Evolutionary conservation across 2,113 vertebrate genomes (phyloP).

Genomic region (Stegastes partitus): DNA sequence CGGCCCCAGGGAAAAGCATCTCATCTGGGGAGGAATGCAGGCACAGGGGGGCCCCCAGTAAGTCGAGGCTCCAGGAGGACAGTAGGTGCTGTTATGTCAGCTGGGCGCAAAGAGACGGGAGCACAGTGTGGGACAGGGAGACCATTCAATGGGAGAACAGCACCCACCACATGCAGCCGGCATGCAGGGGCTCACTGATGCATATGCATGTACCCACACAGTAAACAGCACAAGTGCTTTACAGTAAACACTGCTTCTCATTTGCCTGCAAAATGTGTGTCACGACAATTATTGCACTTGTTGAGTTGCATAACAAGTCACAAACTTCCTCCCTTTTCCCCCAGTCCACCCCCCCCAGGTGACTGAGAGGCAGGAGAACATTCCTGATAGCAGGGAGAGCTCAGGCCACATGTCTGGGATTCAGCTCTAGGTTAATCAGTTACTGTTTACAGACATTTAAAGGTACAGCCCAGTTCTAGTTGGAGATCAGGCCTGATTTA

Average conservation of each 20-base stretch:
- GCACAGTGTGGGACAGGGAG: conserved; percentile 44
- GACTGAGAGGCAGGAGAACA: conserved; percentile 25
- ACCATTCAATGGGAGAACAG: conserved; percentile 39
- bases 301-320: conserved; percentile 37
- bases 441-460: conserved; percentile 32
- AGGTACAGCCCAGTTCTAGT: neutral
- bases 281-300: conserved; percentile 8
- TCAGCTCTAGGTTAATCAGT: conserved; percentile 45
- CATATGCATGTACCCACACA: conserved; percentile 28
- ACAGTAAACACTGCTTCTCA: neutral
- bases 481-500: conserved; percentile 10
- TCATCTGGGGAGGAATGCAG: conserved; percentile 74
- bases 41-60: conserved; percentile 56
- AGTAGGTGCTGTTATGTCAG: conserved; percentile 73
- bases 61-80: conserved; percentile 50
- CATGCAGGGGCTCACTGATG: neutral
- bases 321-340: conserved; percentile 24
- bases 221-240: neutral
- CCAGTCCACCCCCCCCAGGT: conserved; percentile 11
- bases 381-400: conserved; percentile 41
- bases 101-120: conserved; percentile 34
- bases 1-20: conserved; percentile 66
- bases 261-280: neutral
- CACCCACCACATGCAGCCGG: conserved; percentile 25
- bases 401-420: conserved; percentile 41